Percentiles rank a stretch among this genome's conserved stretches.
phyloP scores from a whole-genome alignment of 1,140 invertebrate species.

The Pseudomyrmex flavicornis region DNA sequence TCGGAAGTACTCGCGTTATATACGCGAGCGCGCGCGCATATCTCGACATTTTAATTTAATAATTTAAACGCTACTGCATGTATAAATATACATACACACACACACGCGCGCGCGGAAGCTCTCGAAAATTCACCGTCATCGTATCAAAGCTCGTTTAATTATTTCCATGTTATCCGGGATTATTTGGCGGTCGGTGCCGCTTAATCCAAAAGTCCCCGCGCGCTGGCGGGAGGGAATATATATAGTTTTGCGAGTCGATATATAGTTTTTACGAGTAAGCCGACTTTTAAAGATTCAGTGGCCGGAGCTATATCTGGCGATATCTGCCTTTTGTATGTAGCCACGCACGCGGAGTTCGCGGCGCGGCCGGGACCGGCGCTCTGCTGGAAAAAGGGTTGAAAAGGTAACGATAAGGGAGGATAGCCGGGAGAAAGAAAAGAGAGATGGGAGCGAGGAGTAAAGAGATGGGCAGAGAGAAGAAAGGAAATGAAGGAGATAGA shows the following conservation, averaged over 20 bases:
- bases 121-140: conserved; percentile 51
- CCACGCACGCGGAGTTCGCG: conserved; percentile 8
- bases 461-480: conserved; percentile 31
- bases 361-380: conserved; percentile 2
- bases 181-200: conserved; percentile 48
- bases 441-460: conserved; percentile 43
- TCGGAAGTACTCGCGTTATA: conserved; percentile 11
- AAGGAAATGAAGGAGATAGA: conserved; percentile 30
- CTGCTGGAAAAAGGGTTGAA: conserved; percentile 71
- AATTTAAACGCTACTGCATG: conserved; percentile 33
- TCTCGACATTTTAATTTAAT: conserved; percentile 59
- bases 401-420: conserved; percentile 71
- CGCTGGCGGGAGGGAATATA: not conserved
- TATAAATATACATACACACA: not conserved
- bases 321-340: conserved; percentile 63
- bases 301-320: conserved; percentile 52
- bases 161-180: conserved; percentile 56
- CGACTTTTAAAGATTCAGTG: conserved; percentile 71
- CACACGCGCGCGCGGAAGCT: not conserved
- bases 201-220: conserved; percentile 46
- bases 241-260: conserved; percentile 27
- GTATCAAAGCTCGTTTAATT: conserved; percentile 58
- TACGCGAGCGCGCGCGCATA: not conserved
- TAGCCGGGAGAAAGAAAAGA: conserved; percentile 70
- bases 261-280: conserved; percentile 22